A percentile compares a stretch with the other conserved stretches of the same genome.
These are phyloP conservation scores for Ormyrus labotus DNA, from an alignment of 2,888 invertebrate species.

Conservation along the genomic window DNA sequence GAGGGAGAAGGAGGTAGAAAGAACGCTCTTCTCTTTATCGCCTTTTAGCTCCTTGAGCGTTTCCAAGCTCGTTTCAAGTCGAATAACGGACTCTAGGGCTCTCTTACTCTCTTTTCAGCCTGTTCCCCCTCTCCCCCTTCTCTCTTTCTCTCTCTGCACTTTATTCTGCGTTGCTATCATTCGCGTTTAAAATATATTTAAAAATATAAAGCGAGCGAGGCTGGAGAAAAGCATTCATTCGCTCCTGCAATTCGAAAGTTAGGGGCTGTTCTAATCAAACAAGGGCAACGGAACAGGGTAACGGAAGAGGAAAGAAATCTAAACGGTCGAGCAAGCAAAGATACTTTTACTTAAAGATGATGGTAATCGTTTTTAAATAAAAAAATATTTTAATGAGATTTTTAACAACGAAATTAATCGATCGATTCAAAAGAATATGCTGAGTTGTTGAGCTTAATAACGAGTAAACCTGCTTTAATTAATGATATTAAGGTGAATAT, in stretches of 20 bases:
- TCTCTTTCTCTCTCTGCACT: background rate
- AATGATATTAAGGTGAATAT: too few relatives aligned
- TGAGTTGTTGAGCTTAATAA: too few relatives aligned
- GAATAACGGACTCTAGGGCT: constrained; percentile 50
- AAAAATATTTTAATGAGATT: too few relatives aligned
- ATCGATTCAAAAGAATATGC: too few relatives aligned
- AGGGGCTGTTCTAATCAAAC: background rate
- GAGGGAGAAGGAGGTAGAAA: constrained; percentile 9
- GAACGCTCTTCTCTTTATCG: constrained; percentile 49
- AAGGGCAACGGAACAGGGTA: background rate
- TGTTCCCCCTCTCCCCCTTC: background rate
- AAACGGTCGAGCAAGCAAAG: too few relatives aligned
- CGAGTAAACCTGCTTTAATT: too few relatives aligned
- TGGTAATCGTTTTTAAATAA: too few relatives aligned
- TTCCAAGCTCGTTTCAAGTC: constrained; percentile 40
- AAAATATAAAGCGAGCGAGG: constrained; percentile 1
- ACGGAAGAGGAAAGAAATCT: too few relatives aligned
- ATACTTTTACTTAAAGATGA: too few relatives aligned
- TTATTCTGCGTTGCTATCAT: constrained; percentile 11
- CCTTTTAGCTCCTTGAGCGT: constrained; percentile 37
- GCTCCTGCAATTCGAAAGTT: too few relatives aligned
- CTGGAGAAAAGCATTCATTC: background rate
- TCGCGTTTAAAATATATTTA: background rate
- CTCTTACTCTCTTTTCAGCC: constrained; percentile 23
- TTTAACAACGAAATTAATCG: too few relatives aligned